A percentile compares a stretch with the other conserved stretches of the same genome.
Evolutionary conservation across 1,140 invertebrate species (phyloP).

Genomic region (Eumeta japonica): DNA sequence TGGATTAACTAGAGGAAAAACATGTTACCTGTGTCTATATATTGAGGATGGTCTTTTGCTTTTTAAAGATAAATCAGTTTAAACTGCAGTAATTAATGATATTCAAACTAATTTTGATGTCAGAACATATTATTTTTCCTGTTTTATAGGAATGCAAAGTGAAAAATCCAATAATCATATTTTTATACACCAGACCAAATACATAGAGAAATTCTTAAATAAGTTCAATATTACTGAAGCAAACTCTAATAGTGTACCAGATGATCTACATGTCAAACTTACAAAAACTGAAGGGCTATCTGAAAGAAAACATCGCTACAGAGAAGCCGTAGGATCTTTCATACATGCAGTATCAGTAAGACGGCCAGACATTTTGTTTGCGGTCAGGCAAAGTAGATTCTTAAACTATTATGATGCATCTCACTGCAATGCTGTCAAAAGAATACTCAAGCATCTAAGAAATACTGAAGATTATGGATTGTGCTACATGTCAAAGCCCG

Average conservation of each 20-base stretch:
- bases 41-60: no score
- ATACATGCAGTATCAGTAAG: slow-evolving; percentile 34
- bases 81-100: no score
- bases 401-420: slow-evolving; percentile 17
- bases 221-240: slow-evolving; percentile 15
- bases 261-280: slow-evolving; percentile 14
- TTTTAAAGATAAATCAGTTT: no score
- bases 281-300: slow-evolving; percentile 6
- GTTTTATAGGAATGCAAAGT: slow-evolving; percentile 18
- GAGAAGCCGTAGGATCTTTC: slow-evolving; percentile 31
- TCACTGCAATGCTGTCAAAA: slow-evolving; percentile 26
- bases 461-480: slow-evolving; percentile 19
- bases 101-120: no score
- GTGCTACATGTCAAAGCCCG: slow-evolving; percentile 13
- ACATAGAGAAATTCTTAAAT: slow-evolving; percentile 10
- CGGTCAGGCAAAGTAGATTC: slow-evolving; percentile 24
- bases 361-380: slow-evolving; percentile 36
- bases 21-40: no score
- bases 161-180: slow-evolving; percentile 7
- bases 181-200: slow-evolving; percentile 17
- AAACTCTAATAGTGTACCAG: slow-evolving; percentile 15
- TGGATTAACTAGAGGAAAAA: no score
- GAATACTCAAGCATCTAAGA: slow-evolving; percentile 26
- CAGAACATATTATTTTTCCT: no score
- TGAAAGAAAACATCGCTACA: no score